Conservation (phyloP, 2,113 vertebrate species). For the Craseonycteris thonglongyai region DNA sequence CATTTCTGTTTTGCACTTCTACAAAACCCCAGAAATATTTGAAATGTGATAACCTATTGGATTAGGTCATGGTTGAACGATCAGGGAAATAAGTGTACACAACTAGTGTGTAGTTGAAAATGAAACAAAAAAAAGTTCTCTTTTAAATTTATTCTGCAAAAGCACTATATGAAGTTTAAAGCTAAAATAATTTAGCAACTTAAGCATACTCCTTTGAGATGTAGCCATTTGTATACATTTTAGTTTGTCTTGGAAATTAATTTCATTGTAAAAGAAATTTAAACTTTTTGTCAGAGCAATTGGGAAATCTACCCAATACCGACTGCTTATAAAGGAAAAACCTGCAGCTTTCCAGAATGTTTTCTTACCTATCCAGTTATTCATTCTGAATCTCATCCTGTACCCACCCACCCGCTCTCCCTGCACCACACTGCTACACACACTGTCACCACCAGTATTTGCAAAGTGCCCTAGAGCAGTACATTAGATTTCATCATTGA, state of each 20-base stretch:
- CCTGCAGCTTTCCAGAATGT: not conserved
- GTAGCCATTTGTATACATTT: not conserved
- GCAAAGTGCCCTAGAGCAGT: not conserved
- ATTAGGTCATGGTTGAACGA: not conserved
- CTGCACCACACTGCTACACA: not conserved
- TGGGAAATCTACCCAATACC: not conserved
- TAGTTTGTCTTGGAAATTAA: not conserved
- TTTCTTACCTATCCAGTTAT: not conserved
- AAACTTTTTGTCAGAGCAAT: not conserved
- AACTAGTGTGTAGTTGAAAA: not conserved
- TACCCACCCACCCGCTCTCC: fast-evolving
- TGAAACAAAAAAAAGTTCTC: not conserved
- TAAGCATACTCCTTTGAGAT: not conserved
- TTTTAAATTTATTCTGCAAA: not conserved
- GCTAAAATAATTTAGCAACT: not conserved
- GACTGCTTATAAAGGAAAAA: not conserved
- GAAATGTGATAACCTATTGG: not conserved
- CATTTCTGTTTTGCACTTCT: not conserved
- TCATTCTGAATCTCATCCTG: not conserved
- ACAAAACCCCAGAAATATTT: not conserved
- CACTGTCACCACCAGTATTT: not conserved
- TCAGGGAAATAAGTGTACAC: not conserved
- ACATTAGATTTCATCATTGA: not conserved
- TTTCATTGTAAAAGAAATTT: not conserved
- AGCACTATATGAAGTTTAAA: not conserved